Conservation (phyloP, 2,113 vertebrate genomes). For the Dolichotis patagonum region DNA sequence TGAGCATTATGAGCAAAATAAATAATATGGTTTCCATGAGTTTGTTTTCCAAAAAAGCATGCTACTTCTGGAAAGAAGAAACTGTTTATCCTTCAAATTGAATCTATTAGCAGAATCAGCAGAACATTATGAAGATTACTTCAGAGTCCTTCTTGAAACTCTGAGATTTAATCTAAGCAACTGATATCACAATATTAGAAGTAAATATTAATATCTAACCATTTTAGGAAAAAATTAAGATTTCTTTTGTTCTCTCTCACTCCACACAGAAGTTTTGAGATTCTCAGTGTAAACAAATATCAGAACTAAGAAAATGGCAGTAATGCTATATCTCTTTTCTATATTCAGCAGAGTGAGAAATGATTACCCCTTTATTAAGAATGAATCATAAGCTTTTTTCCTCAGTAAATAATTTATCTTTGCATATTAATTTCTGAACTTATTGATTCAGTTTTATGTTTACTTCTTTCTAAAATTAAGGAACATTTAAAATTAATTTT, state of each 20-base stretch:
- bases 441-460: not conserved
- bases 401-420: conserved; percentile 34
- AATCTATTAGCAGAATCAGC: not conserved
- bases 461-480: conserved; percentile 21
- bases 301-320: not conserved
- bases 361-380: not conserved
- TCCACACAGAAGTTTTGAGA: not conserved
- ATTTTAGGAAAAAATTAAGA: not conserved
- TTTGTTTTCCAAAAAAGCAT: not conserved
- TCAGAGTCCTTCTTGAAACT: not conserved
- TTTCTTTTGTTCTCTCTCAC: not conserved
- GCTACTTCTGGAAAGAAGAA: not conserved
- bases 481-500: conserved; percentile 36
- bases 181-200: not conserved
- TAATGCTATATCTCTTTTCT: not conserved
- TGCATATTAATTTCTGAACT: not conserved
- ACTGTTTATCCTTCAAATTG: not conserved
- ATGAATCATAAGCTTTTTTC: conserved; percentile 32
- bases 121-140: not conserved
- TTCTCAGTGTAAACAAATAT: not conserved
- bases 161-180: not conserved
- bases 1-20: not conserved
- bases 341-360: not conserved
- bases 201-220: not conserved
- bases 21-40: not conserved